Conservation (phyloP, 1,140 invertebrate species). For the Galendromus occidentalis region DNA sequence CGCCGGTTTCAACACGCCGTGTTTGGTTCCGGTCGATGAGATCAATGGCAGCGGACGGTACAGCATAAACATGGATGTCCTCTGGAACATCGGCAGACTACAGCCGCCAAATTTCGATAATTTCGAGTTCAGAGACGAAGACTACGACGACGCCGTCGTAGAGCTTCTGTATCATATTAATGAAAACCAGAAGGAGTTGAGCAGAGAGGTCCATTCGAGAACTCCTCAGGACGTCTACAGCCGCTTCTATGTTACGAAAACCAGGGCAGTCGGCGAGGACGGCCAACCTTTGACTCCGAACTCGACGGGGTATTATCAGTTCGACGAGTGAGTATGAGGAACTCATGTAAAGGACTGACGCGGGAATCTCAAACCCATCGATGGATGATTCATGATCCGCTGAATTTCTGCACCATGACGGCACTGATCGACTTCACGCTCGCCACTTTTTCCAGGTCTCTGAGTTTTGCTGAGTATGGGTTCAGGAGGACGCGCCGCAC, state of each 20-base stretch:
- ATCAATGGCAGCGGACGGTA: not conserved
- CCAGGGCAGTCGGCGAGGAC: not conserved
- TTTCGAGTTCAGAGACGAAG: conserved; percentile 53
- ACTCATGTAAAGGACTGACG: no score
- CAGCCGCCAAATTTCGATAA: conserved; percentile 18
- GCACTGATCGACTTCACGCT: no score
- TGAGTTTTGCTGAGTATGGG: conserved; percentile 4
- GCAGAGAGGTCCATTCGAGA: not conserved
- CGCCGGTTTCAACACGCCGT: not conserved
- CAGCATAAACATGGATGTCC: not conserved
- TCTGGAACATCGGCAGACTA: not conserved
- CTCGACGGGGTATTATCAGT: not conserved
- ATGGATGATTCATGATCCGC: no score
- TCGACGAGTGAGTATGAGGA: not conserved
- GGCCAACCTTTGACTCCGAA: not conserved
- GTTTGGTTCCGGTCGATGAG: not conserved
- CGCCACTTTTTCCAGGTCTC: not conserved
- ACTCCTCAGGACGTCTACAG: not conserved
- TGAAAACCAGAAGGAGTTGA: not conserved
- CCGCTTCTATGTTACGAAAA: not conserved
- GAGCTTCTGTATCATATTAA: conserved; percentile 69
- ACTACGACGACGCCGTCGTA: conserved; percentile 82
- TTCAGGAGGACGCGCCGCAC: not conserved
- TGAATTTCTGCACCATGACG: no score
- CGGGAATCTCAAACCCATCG: no score